phyloP scores from a whole-genome alignment of 2,888 invertebrate species.

The Pandemis cinnamomeana region DNA sequence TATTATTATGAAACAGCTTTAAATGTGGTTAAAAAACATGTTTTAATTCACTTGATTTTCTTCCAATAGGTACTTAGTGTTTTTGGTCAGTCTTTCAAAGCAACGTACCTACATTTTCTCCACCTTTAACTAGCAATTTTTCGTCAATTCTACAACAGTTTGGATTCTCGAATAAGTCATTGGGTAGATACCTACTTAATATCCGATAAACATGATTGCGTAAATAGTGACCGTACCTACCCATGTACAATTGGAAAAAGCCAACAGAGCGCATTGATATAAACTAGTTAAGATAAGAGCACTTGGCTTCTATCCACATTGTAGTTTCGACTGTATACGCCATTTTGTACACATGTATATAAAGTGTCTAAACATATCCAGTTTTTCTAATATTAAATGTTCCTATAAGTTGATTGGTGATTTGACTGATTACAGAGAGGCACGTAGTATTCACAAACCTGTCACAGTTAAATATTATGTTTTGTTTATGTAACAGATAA shows the following conservation, averaged over 20 bases:
- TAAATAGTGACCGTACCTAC: neutral
- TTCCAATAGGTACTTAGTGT: too few species aligned
- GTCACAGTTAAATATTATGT: too few species aligned
- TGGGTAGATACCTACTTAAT: neutral
- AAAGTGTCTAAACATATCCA: slow-evolving; percentile 32
- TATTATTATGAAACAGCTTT: too few species aligned
- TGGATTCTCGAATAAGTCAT: neutral
- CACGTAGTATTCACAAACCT: neutral
- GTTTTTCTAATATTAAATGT: slow-evolving; percentile 30
- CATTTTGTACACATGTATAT: slow-evolving; percentile 33
- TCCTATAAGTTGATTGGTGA: slow-evolving; percentile 9
- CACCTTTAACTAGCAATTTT: neutral
- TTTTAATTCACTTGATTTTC: too few species aligned
- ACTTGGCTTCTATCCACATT: neutral
- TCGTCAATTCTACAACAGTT: neutral
- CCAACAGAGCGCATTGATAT: neutral
- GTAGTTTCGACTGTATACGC: slow-evolving; percentile 15
- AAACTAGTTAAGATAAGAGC: neutral
- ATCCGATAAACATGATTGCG: neutral
- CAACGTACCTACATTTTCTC: too few species aligned
- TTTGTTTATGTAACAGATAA: too few species aligned
- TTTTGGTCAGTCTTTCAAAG: too few species aligned
- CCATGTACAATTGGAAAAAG: slow-evolving; percentile 1
- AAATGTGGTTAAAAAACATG: too few species aligned
- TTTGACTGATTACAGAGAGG: neutral